Base-by-base conservation (phyloP, 2,113 vertebrate species). In the Campylorhamphus procurvoides region DNA sequence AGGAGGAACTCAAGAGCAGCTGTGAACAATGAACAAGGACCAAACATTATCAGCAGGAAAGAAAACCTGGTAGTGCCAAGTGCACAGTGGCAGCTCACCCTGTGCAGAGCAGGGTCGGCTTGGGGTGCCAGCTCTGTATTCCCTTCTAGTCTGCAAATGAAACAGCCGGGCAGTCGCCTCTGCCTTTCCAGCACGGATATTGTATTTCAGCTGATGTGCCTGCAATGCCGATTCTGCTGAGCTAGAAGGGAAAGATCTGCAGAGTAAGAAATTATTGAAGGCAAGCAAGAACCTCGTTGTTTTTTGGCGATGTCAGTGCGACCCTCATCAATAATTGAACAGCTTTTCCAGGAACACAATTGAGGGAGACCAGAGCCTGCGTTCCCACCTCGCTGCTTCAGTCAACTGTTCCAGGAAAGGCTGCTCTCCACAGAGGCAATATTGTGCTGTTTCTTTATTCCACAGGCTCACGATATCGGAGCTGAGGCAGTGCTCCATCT, bases 261-360 rank as follows among this genome's bases (percentile, higher is more conserved):
- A 81, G 93, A 93, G 64, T 62, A 79, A 96, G 97, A 95, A 91
- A 49, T 90, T 92, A 77, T 72, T 97, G 92, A 93, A 96, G 80
- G 9, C n/a, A 95, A 84, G 84, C 95, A 85, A 94, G 68, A 93
- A 84, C 90, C 66, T 95, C 8, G 3, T 78, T 80, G 67, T 94
- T 94, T 97, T 92, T 93, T 76, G 66, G 40, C 77, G 95, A 94
- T 91, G 96, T 96, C 91, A 87, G 87, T 66, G 95, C n/a, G 63
- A 75, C 87, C 92, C 93, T 97, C 96, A 94, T 98, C 62, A 96
- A 97, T 97, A 98, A 97, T 89, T 91, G 96, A 97, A 53, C 62
- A 44, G 97, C 95, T 97, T 97, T 98, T 98, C 98, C 98, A 97
- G 96, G 98, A 98, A 96, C 96, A 92, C 93, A 96, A 89, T 96